A percentile compares a stretch with the other conserved stretches of the same genome.
These are phyloP conservation scores for Zaprionus davidi DNA, from an alignment of 1,140 invertebrate genomes.

Conservation along the genomic window DNA sequence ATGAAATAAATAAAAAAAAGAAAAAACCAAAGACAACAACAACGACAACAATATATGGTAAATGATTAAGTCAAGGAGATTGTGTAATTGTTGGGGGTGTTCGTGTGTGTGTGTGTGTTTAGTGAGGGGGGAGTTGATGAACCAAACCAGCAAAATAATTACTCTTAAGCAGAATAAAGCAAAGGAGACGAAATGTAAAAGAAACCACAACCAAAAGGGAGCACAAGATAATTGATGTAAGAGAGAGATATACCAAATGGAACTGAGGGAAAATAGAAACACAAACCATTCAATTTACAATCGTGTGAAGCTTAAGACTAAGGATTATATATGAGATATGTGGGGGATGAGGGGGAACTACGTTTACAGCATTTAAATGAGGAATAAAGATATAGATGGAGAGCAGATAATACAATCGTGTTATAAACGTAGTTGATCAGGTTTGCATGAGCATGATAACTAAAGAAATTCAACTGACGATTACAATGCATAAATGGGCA, in stretches of 20 bases:
- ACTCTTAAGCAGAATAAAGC: constrained; percentile 28
- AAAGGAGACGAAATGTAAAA: not conserved
- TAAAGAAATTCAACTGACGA: constrained; percentile 61
- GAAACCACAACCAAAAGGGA: constrained; percentile 38
- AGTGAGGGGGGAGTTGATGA: constrained; percentile 3
- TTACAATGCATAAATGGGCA: constrained; percentile 35
- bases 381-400: not conserved
- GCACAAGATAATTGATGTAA: constrained; percentile 2
- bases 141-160: constrained; percentile 32
- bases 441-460: constrained; percentile 19
- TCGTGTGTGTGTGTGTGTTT: not conserved
- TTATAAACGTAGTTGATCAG: not conserved
- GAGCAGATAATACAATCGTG: not conserved
- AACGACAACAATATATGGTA: constrained; percentile 19
- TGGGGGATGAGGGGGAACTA: not conserved
- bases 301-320: not conserved
- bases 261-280: not conserved
- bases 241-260: not conserved
- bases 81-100: not conserved
- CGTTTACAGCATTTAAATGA: constrained; percentile 1
- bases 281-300: not conserved
- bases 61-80: constrained; percentile 7
- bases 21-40: constrained; percentile 29
- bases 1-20: constrained; percentile 16
- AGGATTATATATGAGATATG: not conserved